Percentiles rank a stretch among this genome's conserved stretches.
phyloP scores from a whole-genome alignment of 2,113 vertebrate species.

The Oxyruncus cristatus region DNA sequence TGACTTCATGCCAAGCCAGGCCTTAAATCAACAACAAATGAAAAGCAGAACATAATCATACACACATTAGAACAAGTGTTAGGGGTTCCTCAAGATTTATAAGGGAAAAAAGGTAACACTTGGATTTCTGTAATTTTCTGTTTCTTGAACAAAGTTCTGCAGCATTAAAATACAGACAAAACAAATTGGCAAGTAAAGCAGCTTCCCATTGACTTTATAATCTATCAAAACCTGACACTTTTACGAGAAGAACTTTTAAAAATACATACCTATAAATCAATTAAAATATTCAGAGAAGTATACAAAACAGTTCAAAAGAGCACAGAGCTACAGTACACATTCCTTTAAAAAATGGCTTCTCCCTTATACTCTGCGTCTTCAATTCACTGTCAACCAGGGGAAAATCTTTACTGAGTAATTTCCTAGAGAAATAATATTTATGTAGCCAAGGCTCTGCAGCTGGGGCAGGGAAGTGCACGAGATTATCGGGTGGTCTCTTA shows the following conservation, averaged over 20 bases:
- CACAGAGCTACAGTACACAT: not conserved
- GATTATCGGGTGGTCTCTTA: not conserved
- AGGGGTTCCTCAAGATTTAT: not conserved
- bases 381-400: not conserved
- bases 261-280: not conserved
- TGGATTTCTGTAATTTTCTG: not conserved
- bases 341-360: slow-evolving; percentile 34
- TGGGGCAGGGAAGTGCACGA: not conserved
- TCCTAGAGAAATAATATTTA: slow-evolving; percentile 14
- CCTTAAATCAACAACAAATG: not conserved
- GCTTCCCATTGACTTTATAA: not conserved
- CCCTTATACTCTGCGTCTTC: not conserved
- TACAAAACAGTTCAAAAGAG: slow-evolving; percentile 36
- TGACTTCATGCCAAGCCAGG: not conserved
- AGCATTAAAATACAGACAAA: slow-evolving; percentile 39
- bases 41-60: slow-evolving; percentile 18
- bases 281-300: slow-evolving; percentile 26
- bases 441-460: not conserved
- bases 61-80: not conserved
- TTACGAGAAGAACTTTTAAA: slow-evolving; percentile 30
- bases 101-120: not conserved
- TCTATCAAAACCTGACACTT: slow-evolving; percentile 5
- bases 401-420: slow-evolving; percentile 23
- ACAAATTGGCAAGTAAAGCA: slow-evolving; percentile 12
- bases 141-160: slow-evolving; percentile 12